phyloP scores from a whole-genome alignment of 2,113 vertebrate genomes.

The Rhabdomys dilectus region DNA sequence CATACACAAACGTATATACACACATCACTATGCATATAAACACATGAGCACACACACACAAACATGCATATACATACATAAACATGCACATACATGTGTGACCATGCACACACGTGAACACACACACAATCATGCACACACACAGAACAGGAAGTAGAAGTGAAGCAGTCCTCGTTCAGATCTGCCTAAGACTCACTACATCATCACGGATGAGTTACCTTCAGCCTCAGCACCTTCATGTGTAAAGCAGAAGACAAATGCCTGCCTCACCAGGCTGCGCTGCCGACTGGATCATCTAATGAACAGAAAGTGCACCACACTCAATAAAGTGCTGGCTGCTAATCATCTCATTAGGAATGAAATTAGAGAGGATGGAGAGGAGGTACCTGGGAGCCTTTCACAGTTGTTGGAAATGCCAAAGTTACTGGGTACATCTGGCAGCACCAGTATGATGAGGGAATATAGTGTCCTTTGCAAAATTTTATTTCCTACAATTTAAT shows the following conservation, averaged over 20 bases:
- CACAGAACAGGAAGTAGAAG: not conserved
- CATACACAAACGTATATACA: not conserved
- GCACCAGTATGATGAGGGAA: no score
- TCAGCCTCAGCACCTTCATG: not conserved
- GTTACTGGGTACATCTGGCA: not conserved
- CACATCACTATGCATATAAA: not conserved
- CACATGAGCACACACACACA: no score
- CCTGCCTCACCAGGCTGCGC: not conserved
- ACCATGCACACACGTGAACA: no score
- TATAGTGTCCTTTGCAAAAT: fast-evolving
- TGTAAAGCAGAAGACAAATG: not conserved
- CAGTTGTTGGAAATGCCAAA: not conserved
- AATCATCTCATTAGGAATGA: not conserved
- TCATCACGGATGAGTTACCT: not conserved
- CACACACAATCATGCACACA: not conserved
- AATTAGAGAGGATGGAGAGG: not conserved
- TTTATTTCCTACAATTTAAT: not conserved
- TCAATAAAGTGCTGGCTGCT: not conserved
- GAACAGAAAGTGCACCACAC: not conserved
- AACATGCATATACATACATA: not conserved
- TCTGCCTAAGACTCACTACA: not conserved
- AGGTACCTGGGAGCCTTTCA: fast-evolving
- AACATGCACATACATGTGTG: not conserved
- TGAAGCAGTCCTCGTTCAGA: not conserved
- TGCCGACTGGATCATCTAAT: not conserved